Evolutionary conservation across 2,113 vertebrate species (phyloP), one percentile per base, ranked within the genome.

Genomic region (Etia nguti): DNA sequence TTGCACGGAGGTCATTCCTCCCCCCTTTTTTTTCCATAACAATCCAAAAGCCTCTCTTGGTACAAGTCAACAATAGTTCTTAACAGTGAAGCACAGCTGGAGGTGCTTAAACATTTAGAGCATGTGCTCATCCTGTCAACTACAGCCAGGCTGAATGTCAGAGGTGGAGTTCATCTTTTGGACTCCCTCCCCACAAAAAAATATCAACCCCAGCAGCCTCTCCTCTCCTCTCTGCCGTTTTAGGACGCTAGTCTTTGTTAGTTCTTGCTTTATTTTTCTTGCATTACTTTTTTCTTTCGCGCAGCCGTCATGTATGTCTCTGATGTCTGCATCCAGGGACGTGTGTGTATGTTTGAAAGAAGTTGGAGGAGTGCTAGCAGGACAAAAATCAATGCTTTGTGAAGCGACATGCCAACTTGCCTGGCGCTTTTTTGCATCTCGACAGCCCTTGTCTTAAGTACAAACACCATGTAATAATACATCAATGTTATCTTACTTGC

Each of bases 81-180:
- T 95, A 93, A 95, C 94, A 94, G 90, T 60, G 87, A 91, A 81
- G 93, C 89, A 85, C 96, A 96, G 95, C 96, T 96, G 96, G 95
- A 96, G 92, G 90, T 93, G 89, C 91, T 96, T 93, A 94, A 68
- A 94, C 87, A 86, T 93, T 93, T 91, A 89, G 90, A 93, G 89
- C 89, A 81, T 89, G 88, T 92, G 91, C 91, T 90, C 92, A 91
- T 95, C 90, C 92, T 88, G 92, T 94, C 91, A 90, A 89, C 86
- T 90, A 62, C 90, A 92, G 92, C 88, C 91, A 92, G 90, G 93
- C 89, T 68, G 92, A 92, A 93, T 93, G 91, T 95, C 93, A 91
- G 87, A 95, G 94, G 93, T 95, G 77, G 86, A 95, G 95, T 91
- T 96, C 95, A 95, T 88, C 86, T 77, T 92, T 73, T 85, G 90